Percentiles rank a stretch among this genome's conserved stretches.
phyloP scores from a whole-genome alignment of 1,140 invertebrate genomes.

The Procambarus clarkii region DNA sequence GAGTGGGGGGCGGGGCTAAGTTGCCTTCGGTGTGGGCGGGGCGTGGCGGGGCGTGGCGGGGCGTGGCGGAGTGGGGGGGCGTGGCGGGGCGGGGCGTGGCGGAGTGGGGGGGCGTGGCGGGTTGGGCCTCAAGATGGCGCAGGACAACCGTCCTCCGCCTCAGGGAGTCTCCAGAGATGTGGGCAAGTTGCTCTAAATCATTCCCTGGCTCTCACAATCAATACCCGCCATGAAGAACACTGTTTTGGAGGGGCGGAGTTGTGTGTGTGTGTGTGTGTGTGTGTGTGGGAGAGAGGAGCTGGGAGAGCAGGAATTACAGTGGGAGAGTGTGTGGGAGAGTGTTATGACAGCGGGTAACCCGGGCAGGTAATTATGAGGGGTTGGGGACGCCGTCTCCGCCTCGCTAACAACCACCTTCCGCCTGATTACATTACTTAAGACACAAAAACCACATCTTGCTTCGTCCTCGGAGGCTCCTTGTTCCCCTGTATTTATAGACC shows the following conservation, averaged over 20 bases:
- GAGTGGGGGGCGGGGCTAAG: too few species aligned
- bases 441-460: too few species aligned
- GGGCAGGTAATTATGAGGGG: background rate
- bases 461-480: too few species aligned
- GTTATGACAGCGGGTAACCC: background rate
- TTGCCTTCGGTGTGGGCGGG: too few species aligned
- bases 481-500: too few species aligned
- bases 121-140: background rate
- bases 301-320: slow-evolving; percentile 29
- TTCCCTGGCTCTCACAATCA: slow-evolving; percentile 39
- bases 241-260: slow-evolving; percentile 16
- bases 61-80: too few species aligned
- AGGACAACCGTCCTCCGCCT: background rate
- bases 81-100: background rate
- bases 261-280: too few species aligned
- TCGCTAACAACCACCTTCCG: too few species aligned
- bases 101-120: background rate
- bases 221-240: slow-evolving; percentile 54
- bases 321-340: background rate
- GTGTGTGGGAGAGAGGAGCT: background rate
- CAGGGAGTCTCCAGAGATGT: slow-evolving; percentile 13
- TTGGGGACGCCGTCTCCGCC: too few species aligned
- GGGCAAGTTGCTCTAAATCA: slow-evolving; percentile 40
- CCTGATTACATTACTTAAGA: too few species aligned
- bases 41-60: too few species aligned